phyloP scores from a whole-genome alignment of 2,888 invertebrate species.

The Chymomyza amoena region DNA sequence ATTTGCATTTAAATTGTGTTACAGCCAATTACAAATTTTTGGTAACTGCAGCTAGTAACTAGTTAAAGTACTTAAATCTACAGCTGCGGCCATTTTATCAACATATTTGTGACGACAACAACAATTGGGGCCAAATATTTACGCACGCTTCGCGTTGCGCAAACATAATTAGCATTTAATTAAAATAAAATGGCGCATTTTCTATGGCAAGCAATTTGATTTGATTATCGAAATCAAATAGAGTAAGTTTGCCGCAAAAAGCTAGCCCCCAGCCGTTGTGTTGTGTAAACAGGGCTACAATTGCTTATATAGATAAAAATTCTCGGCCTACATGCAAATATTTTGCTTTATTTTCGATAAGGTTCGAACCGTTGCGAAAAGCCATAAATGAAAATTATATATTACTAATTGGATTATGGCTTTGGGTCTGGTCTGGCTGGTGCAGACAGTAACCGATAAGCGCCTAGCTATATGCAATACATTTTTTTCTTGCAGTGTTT shows the following conservation, averaged over 20 bases:
- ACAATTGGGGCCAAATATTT: conserved; percentile 50
- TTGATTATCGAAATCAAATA: conserved; percentile 68
- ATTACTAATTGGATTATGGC: conserved; percentile 58
- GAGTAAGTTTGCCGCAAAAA: conserved; percentile 47
- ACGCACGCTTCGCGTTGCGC: conserved; percentile 32
- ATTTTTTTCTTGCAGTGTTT: not conserved
- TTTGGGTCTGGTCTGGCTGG: not conserved
- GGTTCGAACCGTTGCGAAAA: not conserved
- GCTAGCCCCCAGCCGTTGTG: conserved; percentile 18
- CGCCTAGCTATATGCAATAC: conserved; percentile 7
- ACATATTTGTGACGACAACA: not conserved
- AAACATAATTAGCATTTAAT: conserved; percentile 72
- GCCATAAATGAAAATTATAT: conserved; percentile 42
- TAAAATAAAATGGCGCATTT: conserved; percentile 63
- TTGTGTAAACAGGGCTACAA: conserved; percentile 31
- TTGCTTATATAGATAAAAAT: conserved; percentile 5
- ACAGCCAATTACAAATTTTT: conserved; percentile 18
- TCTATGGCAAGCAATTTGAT: conserved; percentile 59
- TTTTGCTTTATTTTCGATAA: conserved; percentile 8
- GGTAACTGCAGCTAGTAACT: not conserved
- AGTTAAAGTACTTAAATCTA: conserved; percentile 33
- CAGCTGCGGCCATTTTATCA: not conserved
- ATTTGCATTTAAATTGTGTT: conserved; percentile 68
- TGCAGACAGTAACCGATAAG: conserved; percentile 26
- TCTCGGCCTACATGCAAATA: conserved; percentile 10